Evolutionary conservation across 2,113 vertebrate species (phyloP).

Genomic region (Vulpes lagopus): DNA sequence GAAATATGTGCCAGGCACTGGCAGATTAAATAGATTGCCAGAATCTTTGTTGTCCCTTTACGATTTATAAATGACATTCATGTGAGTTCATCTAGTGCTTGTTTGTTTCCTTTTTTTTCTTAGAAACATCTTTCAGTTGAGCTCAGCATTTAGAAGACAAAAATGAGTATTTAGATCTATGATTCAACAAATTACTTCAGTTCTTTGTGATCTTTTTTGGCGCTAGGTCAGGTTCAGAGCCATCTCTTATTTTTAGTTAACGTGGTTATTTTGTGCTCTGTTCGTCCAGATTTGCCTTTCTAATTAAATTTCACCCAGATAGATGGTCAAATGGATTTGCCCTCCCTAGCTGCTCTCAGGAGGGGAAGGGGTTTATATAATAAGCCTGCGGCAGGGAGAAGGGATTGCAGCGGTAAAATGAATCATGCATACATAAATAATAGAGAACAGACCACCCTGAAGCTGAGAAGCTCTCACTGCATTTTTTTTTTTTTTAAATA

Average conservation of each 20-base stretch:
- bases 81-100: not conserved
- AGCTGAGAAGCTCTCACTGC: not conserved
- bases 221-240: conserved; percentile 55
- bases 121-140: conserved; percentile 50
- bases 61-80: not conserved
- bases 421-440: conserved; percentile 64
- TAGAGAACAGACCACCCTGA: conserved; percentile 57
- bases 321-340: conserved; percentile 66
- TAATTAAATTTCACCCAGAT: conserved; percentile 74
- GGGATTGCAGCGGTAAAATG: conserved; percentile 19
- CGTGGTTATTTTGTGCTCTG: conserved; percentile 66
- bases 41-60: not conserved
- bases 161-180: conserved; percentile 55
- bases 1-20: not conserved
- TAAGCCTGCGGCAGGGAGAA: conserved; percentile 13
- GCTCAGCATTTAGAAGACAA: conserved; percentile 41
- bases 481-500: not conserved
- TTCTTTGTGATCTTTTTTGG: conserved; percentile 35
- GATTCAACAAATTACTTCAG: conserved; percentile 58
- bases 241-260: conserved; percentile 71
- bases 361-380: conserved; percentile 44
- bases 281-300: conserved; percentile 73
- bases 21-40: not conserved
- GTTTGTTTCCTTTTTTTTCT: not conserved
- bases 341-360: conserved; percentile 30